These are phyloP conservation scores for Acheta domesticus DNA, from an alignment of 2,888 invertebrate genomes.

Conservation along the genomic window DNA sequence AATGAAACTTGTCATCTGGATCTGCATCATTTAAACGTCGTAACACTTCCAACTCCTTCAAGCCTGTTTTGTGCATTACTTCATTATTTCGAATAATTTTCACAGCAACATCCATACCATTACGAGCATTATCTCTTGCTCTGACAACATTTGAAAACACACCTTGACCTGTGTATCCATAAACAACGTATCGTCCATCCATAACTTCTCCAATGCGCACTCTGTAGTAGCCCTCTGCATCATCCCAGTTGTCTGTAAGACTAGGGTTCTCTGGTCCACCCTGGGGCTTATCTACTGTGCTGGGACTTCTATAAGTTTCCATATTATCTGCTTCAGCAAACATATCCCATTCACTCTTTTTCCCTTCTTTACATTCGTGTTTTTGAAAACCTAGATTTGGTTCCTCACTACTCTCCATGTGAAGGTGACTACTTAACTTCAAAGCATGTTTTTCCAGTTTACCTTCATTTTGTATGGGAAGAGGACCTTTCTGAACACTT, in stretches of 20 bases:
- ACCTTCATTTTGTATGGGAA: background rate
- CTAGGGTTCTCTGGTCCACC: constrained; percentile 74
- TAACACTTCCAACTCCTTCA: constrained; percentile 92
- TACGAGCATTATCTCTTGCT: constrained; percentile 84
- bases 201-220: constrained; percentile 92
- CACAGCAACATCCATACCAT: constrained; percentile 88
- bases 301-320: constrained; percentile 69
- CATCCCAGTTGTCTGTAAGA: constrained; percentile 98
- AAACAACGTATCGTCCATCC: constrained; percentile 89
- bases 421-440: constrained; percentile 26
- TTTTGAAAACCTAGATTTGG: constrained; percentile 41
- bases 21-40: constrained; percentile 95
- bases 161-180: constrained; percentile 97
- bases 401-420: constrained; percentile 40
- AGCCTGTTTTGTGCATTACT: constrained; percentile 98
- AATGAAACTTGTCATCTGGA: constrained; percentile 95
- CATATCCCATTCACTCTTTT: constrained; percentile 77
- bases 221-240: constrained; percentile 97
- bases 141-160: constrained; percentile 97
- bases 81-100: constrained; percentile 99
- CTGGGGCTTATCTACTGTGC: constrained; percentile 51
- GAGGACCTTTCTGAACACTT: background rate
- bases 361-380: constrained; percentile 42
- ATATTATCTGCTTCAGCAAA: constrained; percentile 90
- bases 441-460: constrained; percentile 21